Evolutionary conservation across 2,888 invertebrate genomes (phyloP), one percentile per base, ranked within the genome.

Genomic region (Anticlea derivata): DNA sequence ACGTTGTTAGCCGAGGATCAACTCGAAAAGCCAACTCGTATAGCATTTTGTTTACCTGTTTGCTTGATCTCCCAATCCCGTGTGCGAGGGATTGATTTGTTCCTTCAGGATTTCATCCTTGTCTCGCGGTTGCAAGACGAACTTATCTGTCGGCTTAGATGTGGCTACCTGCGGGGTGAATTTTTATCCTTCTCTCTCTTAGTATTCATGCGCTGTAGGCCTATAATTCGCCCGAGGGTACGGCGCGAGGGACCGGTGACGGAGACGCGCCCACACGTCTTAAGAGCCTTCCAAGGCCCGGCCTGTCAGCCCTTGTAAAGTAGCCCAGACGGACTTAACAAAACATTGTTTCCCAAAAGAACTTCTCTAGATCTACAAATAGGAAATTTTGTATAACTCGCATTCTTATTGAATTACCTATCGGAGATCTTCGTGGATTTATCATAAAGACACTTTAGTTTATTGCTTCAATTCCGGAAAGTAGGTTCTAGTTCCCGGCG

Each of bases 91-190:
- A 81, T 83, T 82, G 82, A 84, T 86, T 84, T 78, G 80, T 81
- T 81, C 73, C 72, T 75, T 70, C 60, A 73, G 78, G 79, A 78
- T 82, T 78, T 79, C 70, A 70, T 75, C 69, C 78, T 68, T 73
- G 78, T 74, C 74, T 73, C 65, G 70, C 66, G 69, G 70, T 71
- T 66, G 66, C 66, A 65, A 73, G 70, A 71, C 73, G 60, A 77
- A 80, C 69, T 79, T 83, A 81, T 83, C 83, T 81, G 82, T 82
- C 83, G 79, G 80, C 85, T 86, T 86, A 86, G 73, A 66, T 70
- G 72, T 68, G 77, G 77, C 78, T 84, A 86, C 83, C 84, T 83
- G 78, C 77, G 76, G 81, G 80, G 80, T 78, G 80, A 79, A 83
- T 80, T 83, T 86, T 83, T 86, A 83, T 83, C 76, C 78, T 58